These are phyloP conservation scores for Gymnopithys bicolor DNA, from an alignment of 2,797 vertebrate genomes.

Conservation along the genomic window DNA sequence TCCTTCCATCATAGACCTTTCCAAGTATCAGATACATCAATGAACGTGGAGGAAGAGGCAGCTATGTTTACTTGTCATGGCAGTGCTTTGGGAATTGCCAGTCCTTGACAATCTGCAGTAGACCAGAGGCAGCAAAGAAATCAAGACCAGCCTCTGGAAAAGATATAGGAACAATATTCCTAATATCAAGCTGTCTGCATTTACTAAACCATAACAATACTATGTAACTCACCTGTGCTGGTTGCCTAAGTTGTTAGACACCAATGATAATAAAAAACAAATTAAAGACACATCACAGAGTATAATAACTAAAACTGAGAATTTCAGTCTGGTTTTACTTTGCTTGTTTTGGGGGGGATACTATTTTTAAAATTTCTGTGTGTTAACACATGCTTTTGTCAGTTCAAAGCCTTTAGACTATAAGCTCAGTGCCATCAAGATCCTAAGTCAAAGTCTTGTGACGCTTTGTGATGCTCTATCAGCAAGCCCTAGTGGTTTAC, in stretches of 20 bases:
- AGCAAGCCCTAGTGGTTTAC: neutral
- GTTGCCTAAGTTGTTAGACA: neutral
- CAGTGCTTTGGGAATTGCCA: neutral
- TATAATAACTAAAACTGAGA: neutral
- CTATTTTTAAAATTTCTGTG: neutral
- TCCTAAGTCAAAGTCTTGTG: neutral
- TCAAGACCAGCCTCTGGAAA: neutral
- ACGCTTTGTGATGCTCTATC: neutral
- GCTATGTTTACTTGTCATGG: neutral
- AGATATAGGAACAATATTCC: neutral
- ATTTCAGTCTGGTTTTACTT: neutral
- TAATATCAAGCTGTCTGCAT: neutral
- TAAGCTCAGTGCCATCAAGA: neutral
- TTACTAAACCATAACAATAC: neutral
- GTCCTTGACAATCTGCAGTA: neutral
- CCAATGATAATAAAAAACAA: neutral
- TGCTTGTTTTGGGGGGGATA: neutral
- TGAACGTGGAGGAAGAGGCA: neutral
- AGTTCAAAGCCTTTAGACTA: neutral
- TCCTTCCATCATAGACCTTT: neutral
- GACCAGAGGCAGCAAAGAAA: neutral
- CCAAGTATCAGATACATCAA: neutral
- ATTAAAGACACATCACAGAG: neutral
- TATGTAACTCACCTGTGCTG: neutral
- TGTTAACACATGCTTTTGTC: neutral